Evolutionary conservation across 2,888 invertebrate species (phyloP), one percentile per base, ranked within the genome.

Genomic region (Diplazon laetatorius): DNA sequence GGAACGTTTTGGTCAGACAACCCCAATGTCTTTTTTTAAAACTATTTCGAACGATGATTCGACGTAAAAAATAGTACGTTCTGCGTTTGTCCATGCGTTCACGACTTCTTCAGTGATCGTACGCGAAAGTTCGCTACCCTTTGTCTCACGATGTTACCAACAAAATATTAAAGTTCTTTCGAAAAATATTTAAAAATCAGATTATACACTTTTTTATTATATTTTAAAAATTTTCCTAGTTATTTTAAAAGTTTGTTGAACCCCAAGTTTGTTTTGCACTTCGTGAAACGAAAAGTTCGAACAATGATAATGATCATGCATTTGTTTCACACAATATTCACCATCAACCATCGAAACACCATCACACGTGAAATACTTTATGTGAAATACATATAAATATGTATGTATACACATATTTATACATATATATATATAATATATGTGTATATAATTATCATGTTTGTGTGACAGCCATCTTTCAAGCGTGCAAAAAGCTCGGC

Each of bases 401-500:
- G n/a, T n/a, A n/a, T n/a, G n/a, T n/a, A n/a, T n/a, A n/a, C n/a
- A n/a, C n/a, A n/a, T n/a, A n/a, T n/a, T n/a, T n/a, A n/a, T n/a
- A n/a, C n/a, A n/a, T n/a, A n/a, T n/a, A 44, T 55, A 22, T 59
- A 65, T 63, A 59, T 74, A n/a, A 66, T n/a, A n/a, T n/a, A n/a
- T n/a, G n/a, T n/a, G n/a, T n/a, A n/a, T 76, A 30, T 48, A 59
- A 55, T 70, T 16, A 25, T 65, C 69, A 74, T 78, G 75, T 83
- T 63, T 78, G 70, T 76, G 71, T 83, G 81, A 71, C 84, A 85
- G 87, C 85, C 82, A 85, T 85, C 77, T 80, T 77, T 80, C 76
- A 87, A 87, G 87, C 85, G 87, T 87, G 86, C 87, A 87, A n/a
- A n/a, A 87, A 87, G 87, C 87, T 85, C 82, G 82, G 86, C 85